Evolutionary conservation across 2,797 vertebrate species (phyloP), one percentile per base, ranked within the genome.

Genomic region (Lithobates sylvaticus): DNA sequence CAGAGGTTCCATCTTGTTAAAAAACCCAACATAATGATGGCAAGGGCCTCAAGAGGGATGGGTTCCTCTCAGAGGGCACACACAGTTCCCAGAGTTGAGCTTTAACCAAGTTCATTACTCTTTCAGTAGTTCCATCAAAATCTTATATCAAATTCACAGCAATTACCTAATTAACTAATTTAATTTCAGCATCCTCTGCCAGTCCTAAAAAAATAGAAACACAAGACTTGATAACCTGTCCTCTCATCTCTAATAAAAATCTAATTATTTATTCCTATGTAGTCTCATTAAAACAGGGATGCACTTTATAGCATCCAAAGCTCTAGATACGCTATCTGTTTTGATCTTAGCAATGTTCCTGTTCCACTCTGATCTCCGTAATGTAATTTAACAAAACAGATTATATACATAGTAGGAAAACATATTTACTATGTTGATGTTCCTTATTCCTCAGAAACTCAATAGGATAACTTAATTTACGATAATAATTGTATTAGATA

Each of bases 381-480:
- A 39, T 26, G 18, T 58, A 27, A 36, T 50, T 70, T 23, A 72
- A 68, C 15, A 71, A 34, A 81, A 23, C 69, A 54, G 69, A 39
- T 58, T 13, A 34, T 58, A 36, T 34, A n/a, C 50, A 61, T 27
- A 27, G 12, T 16, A 34, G 50, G 65, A 71, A 72, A 81, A 81
- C 68, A 72, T n/a, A 72, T 81, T 58, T 1, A 72, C 72, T 39
- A 36, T 39, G 8, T 58, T 81, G 16, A 61, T 39, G 44, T 27
- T 32, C 6, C n/a, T 50, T 10, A 23, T 73, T 81, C 47, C 32
- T 58, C 13, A 10, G 78, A 81, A 81, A 71, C 47, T 81, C 79
- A 61, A 81, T 81, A 23, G 36, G 6, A n/a, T 71, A 26, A 73
- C 36, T 9, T 36, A 10, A 81, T 81, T 61, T 61, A 32, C 8